A percentile compares a stretch with the other conserved stretches of the same genome.
Conservation (phyloP, 1,140 invertebrate species). For the Drosophila lacteicornis region DNA sequence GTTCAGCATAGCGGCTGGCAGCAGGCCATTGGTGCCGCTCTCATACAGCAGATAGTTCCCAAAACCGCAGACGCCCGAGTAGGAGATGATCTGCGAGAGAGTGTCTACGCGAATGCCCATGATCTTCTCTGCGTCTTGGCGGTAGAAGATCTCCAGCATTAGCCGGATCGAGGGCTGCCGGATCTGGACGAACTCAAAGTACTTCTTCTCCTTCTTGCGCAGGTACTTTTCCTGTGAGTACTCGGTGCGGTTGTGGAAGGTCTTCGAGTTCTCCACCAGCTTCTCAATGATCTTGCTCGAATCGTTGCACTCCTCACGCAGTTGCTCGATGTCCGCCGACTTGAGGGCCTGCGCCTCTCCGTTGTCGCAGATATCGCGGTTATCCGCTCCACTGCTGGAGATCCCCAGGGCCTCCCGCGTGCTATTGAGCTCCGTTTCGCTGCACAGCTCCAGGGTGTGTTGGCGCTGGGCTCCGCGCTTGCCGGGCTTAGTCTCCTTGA, state of each 20-base stretch:
- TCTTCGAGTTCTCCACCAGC: conserved; percentile 95
- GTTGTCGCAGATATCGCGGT: conserved; percentile 93
- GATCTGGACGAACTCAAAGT: conserved; percentile 92
- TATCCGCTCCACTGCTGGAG: conserved; percentile 90
- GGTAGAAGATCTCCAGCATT: conserved; percentile 92
- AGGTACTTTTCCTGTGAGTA: conserved; percentile 98
- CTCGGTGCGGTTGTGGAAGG: conserved; percentile 94
- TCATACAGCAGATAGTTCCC: conserved; percentile 95
- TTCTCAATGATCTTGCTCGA: conserved; percentile 94
- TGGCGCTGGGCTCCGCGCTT: conserved; percentile 85
- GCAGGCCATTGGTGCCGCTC: conserved; percentile 92
- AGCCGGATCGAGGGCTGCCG: conserved; percentile 90
- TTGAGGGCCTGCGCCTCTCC: conserved; percentile 94
- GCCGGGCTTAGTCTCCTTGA: conserved; percentile 84
- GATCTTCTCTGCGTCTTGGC: conserved; percentile 91
- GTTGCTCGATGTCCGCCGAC: conserved; percentile 90
- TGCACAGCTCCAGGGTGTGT: conserved; percentile 86
- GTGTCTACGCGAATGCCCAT: conserved; percentile 93
- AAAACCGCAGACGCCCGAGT: conserved; percentile 91
- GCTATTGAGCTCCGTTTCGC: conserved; percentile 85
- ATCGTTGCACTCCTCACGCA: conserved; percentile 90
- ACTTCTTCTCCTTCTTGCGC: conserved; percentile 96
- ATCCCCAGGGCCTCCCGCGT: conserved; percentile 86
- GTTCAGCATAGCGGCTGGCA: conserved; percentile 92
- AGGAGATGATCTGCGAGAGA: conserved; percentile 93